A percentile compares a stretch with the other conserved stretches of the same genome.
Evolutionary conservation across 2,797 vertebrate genomes (phyloP).

Genomic region (Pteropus rufus): DNA sequence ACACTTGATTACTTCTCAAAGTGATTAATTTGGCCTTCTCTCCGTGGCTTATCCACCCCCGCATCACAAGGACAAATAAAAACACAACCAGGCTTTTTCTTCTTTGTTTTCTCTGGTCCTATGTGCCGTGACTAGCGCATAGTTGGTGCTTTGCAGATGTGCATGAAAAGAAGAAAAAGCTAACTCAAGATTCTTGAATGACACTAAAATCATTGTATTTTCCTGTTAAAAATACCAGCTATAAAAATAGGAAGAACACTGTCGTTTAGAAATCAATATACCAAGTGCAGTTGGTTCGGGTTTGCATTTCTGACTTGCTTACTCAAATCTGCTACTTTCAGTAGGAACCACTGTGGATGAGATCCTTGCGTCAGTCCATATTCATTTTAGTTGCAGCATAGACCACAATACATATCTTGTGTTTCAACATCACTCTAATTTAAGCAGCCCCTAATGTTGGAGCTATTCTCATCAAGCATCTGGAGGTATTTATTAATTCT

Average conservation of each 20-base stretch:
- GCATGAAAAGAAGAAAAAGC: background rate
- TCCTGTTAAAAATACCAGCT: conserved; percentile 39
- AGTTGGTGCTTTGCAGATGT: background rate
- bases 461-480: conserved; percentile 58
- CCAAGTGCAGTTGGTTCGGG: conserved; percentile 17
- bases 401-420: conserved; percentile 54
- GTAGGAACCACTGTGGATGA: conserved; percentile 55
- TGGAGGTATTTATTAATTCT: conserved; percentile 61
- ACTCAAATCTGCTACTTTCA: conserved; percentile 68
- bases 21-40: background rate
- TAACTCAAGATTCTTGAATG: background rate
- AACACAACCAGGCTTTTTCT: background rate
- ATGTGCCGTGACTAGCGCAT: background rate
- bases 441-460: conserved; percentile 32
- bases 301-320: conserved; percentile 52
- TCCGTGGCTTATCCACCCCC: background rate
- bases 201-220: conserved; percentile 22
- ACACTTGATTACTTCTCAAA: background rate
- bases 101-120: background rate
- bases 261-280: conserved; percentile 62
- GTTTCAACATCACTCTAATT: conserved; percentile 63
- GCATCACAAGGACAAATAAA: background rate
- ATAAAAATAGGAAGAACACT: conserved; percentile 60
- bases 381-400: conserved; percentile 47
- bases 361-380: conserved; percentile 37